Evolutionary conservation across 2,797 vertebrate species (phyloP).

Genomic region (Channa striata): DNA sequence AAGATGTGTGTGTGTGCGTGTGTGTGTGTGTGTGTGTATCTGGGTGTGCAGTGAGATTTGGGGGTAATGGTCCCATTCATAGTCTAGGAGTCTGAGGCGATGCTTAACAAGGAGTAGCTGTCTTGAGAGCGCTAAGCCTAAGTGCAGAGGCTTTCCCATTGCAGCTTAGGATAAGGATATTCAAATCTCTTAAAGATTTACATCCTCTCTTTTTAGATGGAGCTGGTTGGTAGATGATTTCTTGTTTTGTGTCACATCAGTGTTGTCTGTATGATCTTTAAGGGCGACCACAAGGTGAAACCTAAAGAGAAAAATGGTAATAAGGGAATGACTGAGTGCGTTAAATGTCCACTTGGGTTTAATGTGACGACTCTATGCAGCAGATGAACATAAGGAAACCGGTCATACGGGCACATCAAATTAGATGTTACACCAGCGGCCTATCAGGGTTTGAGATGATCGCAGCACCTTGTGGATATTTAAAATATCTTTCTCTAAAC

Average conservation of each 20-base stretch:
- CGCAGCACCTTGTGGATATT: constrained; percentile 52
- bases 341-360: constrained; percentile 1
- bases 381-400: constrained; percentile 7
- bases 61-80: constrained; percentile 79
- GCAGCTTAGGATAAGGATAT: constrained; percentile 75
- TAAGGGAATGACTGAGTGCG: constrained; percentile 1
- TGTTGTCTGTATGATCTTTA: not conserved
- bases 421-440: constrained; percentile 29
- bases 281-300: constrained; percentile 2
- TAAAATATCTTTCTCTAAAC: constrained; percentile 46
- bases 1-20: constrained; percentile 30
- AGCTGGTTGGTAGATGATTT: constrained; percentile 41
- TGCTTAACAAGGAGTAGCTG: constrained; percentile 79
- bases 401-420: constrained; percentile 40
- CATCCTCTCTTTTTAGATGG: constrained; percentile 51
- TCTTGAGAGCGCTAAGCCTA: constrained; percentile 78
- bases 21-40: constrained; percentile 41
- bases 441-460: constrained; percentile 38
- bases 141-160: constrained; percentile 72
- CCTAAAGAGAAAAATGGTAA: not conserved
- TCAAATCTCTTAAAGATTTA: constrained; percentile 69
- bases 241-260: constrained; percentile 33
- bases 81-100: constrained; percentile 70
- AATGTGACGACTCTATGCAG: constrained; percentile 8
- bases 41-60: constrained; percentile 65